Evolutionary conservation across 2,888 invertebrate genomes (phyloP).

Genomic region (Seladonia tumulorum): DNA sequence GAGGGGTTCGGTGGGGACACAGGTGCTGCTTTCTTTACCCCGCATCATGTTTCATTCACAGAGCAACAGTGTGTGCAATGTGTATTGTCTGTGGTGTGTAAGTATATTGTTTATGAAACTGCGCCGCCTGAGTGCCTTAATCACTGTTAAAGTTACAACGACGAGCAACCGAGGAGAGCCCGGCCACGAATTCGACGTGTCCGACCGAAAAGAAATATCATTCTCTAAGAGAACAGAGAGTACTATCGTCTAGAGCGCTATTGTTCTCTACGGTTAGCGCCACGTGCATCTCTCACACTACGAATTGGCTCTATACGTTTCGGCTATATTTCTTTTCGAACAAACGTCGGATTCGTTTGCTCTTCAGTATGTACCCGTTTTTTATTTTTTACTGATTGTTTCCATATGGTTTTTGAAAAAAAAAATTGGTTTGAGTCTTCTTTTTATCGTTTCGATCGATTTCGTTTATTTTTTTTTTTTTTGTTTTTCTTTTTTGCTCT

Average conservation of each 20-base stretch:
- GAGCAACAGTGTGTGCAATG: conserved; percentile 74
- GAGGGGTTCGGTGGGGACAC: conserved; percentile 8
- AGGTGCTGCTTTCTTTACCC: conserved; percentile 56
- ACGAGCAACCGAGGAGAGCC: background rate
- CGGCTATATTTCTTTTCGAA: conserved; percentile 47
- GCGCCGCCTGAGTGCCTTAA: conserved; percentile 42
- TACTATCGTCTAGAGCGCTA: no score
- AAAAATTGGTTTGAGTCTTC: background rate
- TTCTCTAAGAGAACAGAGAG: background rate
- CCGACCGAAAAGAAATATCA: conserved; percentile 38
- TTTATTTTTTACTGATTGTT: background rate
- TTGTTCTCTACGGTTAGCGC: background rate
- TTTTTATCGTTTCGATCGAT: background rate
- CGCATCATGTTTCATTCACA: conserved; percentile 59
- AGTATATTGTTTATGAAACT: conserved; percentile 38
- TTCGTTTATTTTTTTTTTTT: background rate
- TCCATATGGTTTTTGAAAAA: background rate
- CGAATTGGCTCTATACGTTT: background rate
- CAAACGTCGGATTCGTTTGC: conserved; percentile 42
- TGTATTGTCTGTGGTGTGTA: conserved; percentile 75
- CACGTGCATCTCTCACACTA: conserved; percentile 5
- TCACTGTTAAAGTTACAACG: background rate
- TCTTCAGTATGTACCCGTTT: background rate
- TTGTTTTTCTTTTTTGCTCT: background rate
- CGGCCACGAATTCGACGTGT: conserved; percentile 35